These are phyloP conservation scores for Drosophila arawakana DNA, from an alignment of 1,140 invertebrate species.

Conservation along the genomic window DNA sequence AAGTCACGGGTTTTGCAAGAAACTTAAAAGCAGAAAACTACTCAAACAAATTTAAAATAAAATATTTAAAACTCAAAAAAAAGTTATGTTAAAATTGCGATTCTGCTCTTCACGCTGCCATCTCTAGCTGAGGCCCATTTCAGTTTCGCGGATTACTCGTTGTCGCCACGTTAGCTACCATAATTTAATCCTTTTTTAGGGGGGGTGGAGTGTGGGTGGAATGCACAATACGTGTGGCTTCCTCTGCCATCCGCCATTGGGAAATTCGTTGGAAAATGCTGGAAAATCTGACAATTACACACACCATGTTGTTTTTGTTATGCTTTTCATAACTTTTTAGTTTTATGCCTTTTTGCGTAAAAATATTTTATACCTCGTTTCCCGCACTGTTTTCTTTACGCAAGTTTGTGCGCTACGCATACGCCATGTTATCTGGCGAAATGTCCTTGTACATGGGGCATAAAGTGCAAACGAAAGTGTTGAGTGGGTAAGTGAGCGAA, in stretches of 20 bases:
- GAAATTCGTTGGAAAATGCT: conserved; percentile 30
- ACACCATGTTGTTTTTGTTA: conserved; percentile 24
- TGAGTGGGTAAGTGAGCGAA: not conserved
- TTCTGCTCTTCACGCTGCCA: not conserved
- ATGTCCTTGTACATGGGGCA: conserved; percentile 32
- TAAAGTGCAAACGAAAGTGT: conserved; percentile 6
- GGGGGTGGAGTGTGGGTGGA: not conserved
- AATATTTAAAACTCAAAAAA: not conserved
- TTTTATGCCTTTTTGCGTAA: conserved; percentile 20
- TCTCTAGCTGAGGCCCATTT: conserved; percentile 7
- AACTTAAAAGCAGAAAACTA: not conserved
- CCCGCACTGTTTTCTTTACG: conserved; percentile 5
- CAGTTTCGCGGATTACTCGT: not conserved
- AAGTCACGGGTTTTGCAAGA: not conserved
- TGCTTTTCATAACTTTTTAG: not conserved
- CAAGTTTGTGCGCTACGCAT: conserved; percentile 51
- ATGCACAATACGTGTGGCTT: conserved; percentile 23
- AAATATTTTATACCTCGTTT: conserved; percentile 46
- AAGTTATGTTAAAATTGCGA: not conserved
- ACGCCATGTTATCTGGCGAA: conserved; percentile 40
- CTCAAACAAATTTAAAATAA: not conserved
- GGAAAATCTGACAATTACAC: conserved; percentile 62
- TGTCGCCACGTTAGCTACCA: conserved; percentile 22
- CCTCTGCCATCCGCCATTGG: not conserved
- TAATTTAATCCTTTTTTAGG: conserved; percentile 22